A percentile compares a stretch with the other conserved stretches of the same genome.
Conservation (phyloP, 2,113 vertebrate genomes). For the Lagenorhynchus albirostris region DNA sequence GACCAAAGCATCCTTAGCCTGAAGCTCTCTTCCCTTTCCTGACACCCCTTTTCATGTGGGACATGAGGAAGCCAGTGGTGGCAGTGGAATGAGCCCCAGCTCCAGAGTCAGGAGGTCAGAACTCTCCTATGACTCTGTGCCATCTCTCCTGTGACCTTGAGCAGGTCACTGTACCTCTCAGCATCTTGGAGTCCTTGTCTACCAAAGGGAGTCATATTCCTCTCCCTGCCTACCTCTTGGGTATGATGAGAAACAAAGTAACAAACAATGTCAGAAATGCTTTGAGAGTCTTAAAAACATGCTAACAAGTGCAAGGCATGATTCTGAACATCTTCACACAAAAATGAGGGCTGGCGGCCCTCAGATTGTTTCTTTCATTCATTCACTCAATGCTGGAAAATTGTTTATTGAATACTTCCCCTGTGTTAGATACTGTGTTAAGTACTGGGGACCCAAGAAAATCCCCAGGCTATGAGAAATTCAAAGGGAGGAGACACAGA, state of each 20-base stretch:
- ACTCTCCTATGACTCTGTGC: background rate
- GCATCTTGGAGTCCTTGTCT: background rate
- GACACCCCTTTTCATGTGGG: background rate
- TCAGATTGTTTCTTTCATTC: background rate
- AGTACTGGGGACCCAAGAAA: background rate
- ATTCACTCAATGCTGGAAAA: background rate
- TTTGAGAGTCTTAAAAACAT: background rate
- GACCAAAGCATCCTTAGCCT: background rate
- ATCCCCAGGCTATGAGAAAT: background rate
- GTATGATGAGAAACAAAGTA: background rate
- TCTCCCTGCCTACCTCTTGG: background rate
- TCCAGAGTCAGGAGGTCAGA: background rate
- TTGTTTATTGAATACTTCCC: background rate
- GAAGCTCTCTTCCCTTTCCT: background rate
- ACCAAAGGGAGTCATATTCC: background rate
- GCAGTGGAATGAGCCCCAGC: background rate
- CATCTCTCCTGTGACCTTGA: background rate
- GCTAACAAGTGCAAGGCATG: background rate
- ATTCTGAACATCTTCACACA: background rate
- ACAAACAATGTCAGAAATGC: background rate
- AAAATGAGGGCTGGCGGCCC: background rate
- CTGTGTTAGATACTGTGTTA: background rate
- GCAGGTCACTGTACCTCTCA: background rate
- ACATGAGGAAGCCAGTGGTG: background rate
- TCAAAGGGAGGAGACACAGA: background rate